Percentiles rank a stretch among this genome's conserved stretches.
Conservation (phyloP, 1,140 invertebrate species). For the Lasaia peninsularis region DNA sequence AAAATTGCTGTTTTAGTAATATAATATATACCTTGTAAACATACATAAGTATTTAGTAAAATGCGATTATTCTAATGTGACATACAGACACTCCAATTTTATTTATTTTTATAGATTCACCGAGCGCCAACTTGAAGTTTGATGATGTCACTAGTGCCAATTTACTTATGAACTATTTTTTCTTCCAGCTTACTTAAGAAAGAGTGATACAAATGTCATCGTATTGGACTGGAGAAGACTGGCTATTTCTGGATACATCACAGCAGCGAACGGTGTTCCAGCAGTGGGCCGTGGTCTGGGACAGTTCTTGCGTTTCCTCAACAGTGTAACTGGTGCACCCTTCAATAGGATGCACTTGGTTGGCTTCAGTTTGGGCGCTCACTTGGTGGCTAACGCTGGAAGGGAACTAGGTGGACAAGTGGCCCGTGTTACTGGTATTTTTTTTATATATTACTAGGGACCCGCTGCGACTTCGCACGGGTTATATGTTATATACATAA, state of each 20-base stretch:
- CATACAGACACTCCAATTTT: no score
- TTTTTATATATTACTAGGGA: no score
- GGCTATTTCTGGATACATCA: slow-evolving; percentile 33
- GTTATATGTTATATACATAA: no score
- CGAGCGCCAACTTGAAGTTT: no score
- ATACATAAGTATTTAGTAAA: no score
- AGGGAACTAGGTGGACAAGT: slow-evolving; percentile 37
- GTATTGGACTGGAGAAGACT: slow-evolving; percentile 38
- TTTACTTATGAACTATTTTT: neutral
- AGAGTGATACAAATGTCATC: slow-evolving; percentile 35
- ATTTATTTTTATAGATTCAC: no score
- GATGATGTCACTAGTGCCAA: neutral
- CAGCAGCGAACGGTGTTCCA: slow-evolving; percentile 33
- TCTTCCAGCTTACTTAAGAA: slow-evolving; percentile 29
- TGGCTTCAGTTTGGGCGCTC: slow-evolving; percentile 78
- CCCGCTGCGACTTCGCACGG: no score
- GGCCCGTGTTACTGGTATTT: slow-evolving; percentile 47
- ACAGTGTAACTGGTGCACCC: slow-evolving; percentile 30
- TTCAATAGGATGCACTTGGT: slow-evolving; percentile 82
- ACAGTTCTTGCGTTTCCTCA: slow-evolving; percentile 64
- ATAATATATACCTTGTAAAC: no score
- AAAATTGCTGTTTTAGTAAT: no score
- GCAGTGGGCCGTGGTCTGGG: slow-evolving; percentile 54
- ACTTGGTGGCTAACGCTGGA: slow-evolving; percentile 90
- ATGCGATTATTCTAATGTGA: no score